Evolutionary conservation across 2,888 invertebrate genomes (phyloP).

Genomic region (Ophraella communa): DNA sequence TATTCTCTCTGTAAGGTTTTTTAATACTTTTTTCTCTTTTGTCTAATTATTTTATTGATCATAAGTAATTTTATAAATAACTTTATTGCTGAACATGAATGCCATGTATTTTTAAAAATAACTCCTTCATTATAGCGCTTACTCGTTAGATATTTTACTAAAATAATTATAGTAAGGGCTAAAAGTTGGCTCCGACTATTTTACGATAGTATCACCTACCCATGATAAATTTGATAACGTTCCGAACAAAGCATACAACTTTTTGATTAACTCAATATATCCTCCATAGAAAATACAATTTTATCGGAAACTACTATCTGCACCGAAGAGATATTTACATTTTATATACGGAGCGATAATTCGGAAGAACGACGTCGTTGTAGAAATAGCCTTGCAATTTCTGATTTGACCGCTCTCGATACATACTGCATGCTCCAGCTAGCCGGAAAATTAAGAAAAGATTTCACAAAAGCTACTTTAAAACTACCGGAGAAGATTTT

Average conservation of each 20-base stretch:
- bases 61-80: too few species aligned
- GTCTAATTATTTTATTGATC: too few species aligned
- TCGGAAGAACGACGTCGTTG: constrained; percentile 18
- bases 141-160: too few species aligned
- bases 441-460: constrained; percentile 43
- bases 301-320: constrained; percentile 5
- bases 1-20: too few species aligned
- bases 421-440: constrained; percentile 39
- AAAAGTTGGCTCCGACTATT: too few species aligned
- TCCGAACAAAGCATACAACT: background rate
- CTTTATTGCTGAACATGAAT: too few species aligned
- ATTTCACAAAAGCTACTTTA: constrained; percentile 38
- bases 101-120: too few species aligned
- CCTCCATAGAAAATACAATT: background rate
- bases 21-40: too few species aligned
- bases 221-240: background rate
- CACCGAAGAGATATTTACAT: constrained; percentile 10
- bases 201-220: background rate
- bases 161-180: too few species aligned
- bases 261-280: background rate
- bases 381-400: constrained; percentile 33
- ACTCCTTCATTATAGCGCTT: too few species aligned
- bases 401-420: constrained; percentile 36
- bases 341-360: constrained; percentile 1
- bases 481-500: constrained; percentile 32